Conservation (phyloP, 2,113 vertebrate species). For the Archocentrus centrarchus region DNA sequence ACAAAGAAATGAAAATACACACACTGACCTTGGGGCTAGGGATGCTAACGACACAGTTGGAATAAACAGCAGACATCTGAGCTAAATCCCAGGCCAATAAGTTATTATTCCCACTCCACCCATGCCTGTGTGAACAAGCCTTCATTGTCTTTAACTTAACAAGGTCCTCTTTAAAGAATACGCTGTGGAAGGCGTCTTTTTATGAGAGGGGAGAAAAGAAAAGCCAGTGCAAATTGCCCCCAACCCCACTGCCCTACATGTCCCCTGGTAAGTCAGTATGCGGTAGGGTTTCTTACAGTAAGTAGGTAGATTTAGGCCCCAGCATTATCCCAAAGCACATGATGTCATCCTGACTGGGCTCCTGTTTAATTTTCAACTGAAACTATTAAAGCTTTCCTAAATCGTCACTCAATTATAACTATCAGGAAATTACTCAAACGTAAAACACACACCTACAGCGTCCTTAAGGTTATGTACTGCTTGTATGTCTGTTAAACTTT, state of each 20-base stretch:
- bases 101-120: conserved; percentile 58
- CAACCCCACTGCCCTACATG: conserved; percentile 74
- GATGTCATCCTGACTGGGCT: conserved; percentile 66
- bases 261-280: conserved; percentile 61
- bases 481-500: neutral
- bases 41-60: conserved; percentile 30
- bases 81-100: conserved; percentile 43
- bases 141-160: conserved; percentile 28
- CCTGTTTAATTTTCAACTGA: conserved; percentile 39
- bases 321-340: conserved; percentile 71
- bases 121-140: conserved; percentile 37
- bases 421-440: neutral
- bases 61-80: conserved; percentile 47
- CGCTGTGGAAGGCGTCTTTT: neutral
- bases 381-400: neutral
- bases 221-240: conserved; percentile 49
- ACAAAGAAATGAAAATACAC: neutral
- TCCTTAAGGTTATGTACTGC: neutral
- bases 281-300: conserved; percentile 61
- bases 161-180: conserved; percentile 7
- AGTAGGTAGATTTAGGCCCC: conserved; percentile 75
- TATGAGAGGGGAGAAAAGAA: conserved; percentile 9
- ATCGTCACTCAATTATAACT: neutral
- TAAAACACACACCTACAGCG: neutral
- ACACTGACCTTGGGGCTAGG: conserved; percentile 51